These are phyloP conservation scores for Eucidaris tribuloides DNA, from an alignment of 35 echinoderm and acorn worm species.

Conservation along the genomic window DNA sequence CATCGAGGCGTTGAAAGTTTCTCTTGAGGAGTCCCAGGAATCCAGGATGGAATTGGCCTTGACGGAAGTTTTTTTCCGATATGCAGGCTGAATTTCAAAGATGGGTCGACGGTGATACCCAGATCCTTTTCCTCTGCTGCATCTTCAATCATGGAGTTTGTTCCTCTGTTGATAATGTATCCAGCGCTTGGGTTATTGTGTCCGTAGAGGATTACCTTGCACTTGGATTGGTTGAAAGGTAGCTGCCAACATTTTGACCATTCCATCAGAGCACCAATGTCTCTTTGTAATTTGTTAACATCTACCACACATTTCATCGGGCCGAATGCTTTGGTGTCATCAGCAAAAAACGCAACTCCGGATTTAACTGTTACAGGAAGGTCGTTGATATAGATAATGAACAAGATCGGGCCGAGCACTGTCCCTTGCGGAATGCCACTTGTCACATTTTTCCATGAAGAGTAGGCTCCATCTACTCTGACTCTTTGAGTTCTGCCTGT, in stretches of 20 bases:
- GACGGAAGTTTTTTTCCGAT: too few species aligned
- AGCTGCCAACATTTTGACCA: background rate
- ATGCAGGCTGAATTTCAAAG: background rate
- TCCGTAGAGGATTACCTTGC: too few species aligned
- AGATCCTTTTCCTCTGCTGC: background rate
- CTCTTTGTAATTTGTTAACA: too few species aligned
- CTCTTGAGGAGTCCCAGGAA: background rate
- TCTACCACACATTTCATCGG: too few species aligned
- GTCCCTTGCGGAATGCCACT: constrained; percentile 35
- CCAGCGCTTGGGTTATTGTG: too few species aligned
- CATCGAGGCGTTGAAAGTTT: background rate
- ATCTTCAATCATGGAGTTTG: background rate
- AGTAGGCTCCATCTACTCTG: background rate
- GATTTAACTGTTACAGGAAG: background rate
- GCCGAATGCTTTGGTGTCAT: constrained; percentile 19
- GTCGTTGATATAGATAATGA: constrained; percentile 26
- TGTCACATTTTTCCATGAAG: background rate
- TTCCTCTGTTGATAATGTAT: background rate
- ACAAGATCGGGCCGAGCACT: constrained; percentile 8
- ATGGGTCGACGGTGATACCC: background rate
- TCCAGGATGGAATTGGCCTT: background rate
- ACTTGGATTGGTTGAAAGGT: too few species aligned
- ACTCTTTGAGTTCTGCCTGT: too few species aligned
- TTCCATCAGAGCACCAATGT: background rate
- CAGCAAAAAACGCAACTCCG: constrained; percentile 2